Evolutionary conservation across 1,140 invertebrate genomes (phyloP), one percentile per base, ranked within the genome.

Genomic region (Chelonus insularis): DNA sequence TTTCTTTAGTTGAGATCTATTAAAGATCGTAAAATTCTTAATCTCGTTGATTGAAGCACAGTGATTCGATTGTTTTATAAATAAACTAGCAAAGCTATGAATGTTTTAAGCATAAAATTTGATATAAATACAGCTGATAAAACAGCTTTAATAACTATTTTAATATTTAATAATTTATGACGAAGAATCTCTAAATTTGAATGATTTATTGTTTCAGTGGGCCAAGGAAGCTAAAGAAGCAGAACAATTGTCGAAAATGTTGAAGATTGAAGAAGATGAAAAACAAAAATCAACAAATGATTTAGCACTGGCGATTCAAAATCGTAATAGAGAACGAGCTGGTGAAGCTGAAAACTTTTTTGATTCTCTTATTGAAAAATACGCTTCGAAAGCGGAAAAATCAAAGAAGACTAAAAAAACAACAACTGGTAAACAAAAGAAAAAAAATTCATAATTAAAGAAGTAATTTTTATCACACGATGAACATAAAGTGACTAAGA

Each of bases 321-420:
- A 68, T 62, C 73, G 78, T 16, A 76, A 79, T 32, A 72, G 66
- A 23, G 71, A 64, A 1, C 69, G 80, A 29, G 69, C 66, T 6
- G 61, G 50, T 48, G 67, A 77, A 21, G 66, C 76, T 7, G 72
- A 79, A 1, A 77, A 56, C 36, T 82, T 82, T 50, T 80, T 82
- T 34, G 76, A 82, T 41, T 76, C 76, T 2, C 60, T 82, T 12
- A 79, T 81, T 36, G 72, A 80, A 0, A 82, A 82, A 34, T 81
- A 81, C 39, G 69, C 70, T 5, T 78, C 76, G 7, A 68, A 73
- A 39, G 63, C 73, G 1, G 64, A 69, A 8, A 79, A 66, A 34
- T 21, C 60, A 18, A 11, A 51, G 4, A 58, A 65, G 1, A 18
- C 58, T 6, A 67, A 57, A 36, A 77, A 69, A 45, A 68, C 59